phyloP scores from a whole-genome alignment of 1,140 invertebrate genomes.

The Brachionus koreanus region DNA sequence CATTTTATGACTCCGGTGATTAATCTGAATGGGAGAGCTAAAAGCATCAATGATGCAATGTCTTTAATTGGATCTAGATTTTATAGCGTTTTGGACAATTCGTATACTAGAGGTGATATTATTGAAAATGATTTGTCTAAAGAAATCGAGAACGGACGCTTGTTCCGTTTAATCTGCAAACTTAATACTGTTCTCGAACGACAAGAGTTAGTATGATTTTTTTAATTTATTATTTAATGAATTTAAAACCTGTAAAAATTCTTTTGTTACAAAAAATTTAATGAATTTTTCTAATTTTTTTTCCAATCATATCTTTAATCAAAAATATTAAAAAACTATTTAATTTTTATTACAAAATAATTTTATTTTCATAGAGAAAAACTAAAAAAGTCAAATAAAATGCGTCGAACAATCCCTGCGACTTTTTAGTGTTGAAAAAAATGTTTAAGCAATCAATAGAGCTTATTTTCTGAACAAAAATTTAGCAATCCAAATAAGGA shows the following conservation, averaged over 20 bases:
- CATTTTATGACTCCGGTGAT: conserved; percentile 68
- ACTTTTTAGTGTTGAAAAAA: too few relatives aligned
- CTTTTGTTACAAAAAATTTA: too few relatives aligned
- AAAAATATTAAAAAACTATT: too few relatives aligned
- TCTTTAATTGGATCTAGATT: conserved; percentile 97
- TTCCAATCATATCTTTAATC: too few relatives aligned
- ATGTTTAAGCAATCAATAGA: too few relatives aligned
- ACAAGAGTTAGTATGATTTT: conserved; percentile 70
- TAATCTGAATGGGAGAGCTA: conserved; percentile 63
- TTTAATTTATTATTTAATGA: not conserved
- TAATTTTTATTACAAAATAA: too few relatives aligned
- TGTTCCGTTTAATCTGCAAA: conserved; percentile 84
- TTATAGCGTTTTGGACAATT: conserved; percentile 86
- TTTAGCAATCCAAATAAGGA: too few relatives aligned
- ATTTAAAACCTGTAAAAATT: too few relatives aligned
- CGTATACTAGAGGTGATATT: conserved; percentile 77
- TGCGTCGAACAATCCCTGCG: too few relatives aligned
- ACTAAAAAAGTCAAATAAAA: too few relatives aligned
- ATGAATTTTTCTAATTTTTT: not conserved
- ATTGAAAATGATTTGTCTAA: conserved; percentile 83
- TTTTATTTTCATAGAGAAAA: too few relatives aligned
- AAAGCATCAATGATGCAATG: conserved; percentile 91
- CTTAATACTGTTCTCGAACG: conserved; percentile 85
- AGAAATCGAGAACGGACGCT: conserved; percentile 84
- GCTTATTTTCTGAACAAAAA: too few relatives aligned